Evolutionary conservation across 2,797 vertebrate species (phyloP), one percentile per base, ranked within the genome.

Genomic region (Catamblyrhynchus diadema): DNA sequence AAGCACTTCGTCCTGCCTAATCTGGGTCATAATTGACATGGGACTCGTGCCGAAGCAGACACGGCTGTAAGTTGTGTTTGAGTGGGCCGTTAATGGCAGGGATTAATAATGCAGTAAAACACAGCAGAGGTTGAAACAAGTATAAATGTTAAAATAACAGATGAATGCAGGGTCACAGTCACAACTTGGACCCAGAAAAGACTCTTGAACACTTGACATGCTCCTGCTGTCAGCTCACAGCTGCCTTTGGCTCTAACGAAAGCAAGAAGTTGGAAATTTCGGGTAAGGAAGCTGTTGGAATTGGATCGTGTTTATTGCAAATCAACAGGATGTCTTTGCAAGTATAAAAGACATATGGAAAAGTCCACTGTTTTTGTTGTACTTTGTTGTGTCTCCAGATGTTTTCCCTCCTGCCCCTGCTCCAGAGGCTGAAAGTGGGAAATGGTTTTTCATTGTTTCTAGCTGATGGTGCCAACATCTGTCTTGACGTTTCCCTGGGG

Each of bases 381-480:
- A 66, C 75, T 94, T 92, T 9, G 33, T 84, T 50, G 33, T 72
- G 91, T 71, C 84, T 90, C 91, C 83, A 90, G 91, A 93, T 96
- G 92, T 95, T 93, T 53, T 66, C 45, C 92, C 69, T 94, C 85
- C 93, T 94, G 93, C 79, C 81, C 50, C 2, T n/a, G 0, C 85
- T 78, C 61, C 1, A 4, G 91, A 78, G 50, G 47, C 83, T 44
- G 77, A 35, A 69, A 69, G 53, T 79, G 53, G 80, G 60, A 90
- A 71, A 85, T 82, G 69, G 42, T 42, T 81, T 93, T 85, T 91
- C 70, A 45, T 83, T 90, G 81, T 23, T 88, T 47, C 60, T 61
- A 78, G 64, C 69, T 71, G 67, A 66, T 12, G 19, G 57, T 93
- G 95, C 91, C 91, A 81, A 92, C 86, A 94, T 95, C 96, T 97